Percentiles rank a stretch among this genome's conserved stretches.
Evolutionary conservation across 37 sponge, comb jelly and placozoan genomes (phyloP).

Genomic region (Lycopodina hypogea): DNA sequence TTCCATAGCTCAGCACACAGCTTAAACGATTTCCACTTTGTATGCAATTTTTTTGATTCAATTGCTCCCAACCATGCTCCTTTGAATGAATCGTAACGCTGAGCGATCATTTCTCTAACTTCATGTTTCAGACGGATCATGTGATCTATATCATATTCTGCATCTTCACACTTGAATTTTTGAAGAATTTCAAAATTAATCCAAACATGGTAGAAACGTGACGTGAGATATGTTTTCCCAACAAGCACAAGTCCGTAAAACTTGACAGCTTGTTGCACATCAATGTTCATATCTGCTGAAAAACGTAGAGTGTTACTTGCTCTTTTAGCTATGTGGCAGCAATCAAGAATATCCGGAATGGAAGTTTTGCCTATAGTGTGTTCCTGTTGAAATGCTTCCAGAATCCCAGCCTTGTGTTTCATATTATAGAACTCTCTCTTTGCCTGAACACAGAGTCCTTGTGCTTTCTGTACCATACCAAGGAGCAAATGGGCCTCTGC

Average conservation of each 20-base stretch:
- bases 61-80: slow-evolving; percentile 4
- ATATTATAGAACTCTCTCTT: neutral
- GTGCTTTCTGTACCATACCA: slow-evolving; percentile 1
- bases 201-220: slow-evolving; percentile 27
- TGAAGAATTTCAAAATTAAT: neutral
- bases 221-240: slow-evolving; percentile 14
- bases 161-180: slow-evolving; percentile 7
- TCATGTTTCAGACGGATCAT: slow-evolving; percentile 23
- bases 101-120: slow-evolving; percentile 15
- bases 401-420: slow-evolving; percentile 29
- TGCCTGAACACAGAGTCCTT: slow-evolving; percentile 4
- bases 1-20: slow-evolving; percentile 7
- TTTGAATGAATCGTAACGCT: neutral
- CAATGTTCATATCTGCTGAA: neutral
- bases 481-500: slow-evolving; percentile 26
- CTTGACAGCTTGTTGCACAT: slow-evolving; percentile 27
- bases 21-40: neutral
- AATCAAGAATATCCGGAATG: slow-evolving; percentile 3
- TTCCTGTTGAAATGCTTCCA: slow-evolving; percentile 47
- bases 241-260: slow-evolving; percentile 27
- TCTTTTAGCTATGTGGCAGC: slow-evolving; percentile 21
- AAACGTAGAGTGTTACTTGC: neutral
- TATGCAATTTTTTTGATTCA: slow-evolving; percentile 1
- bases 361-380: neutral
- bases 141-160: slow-evolving; percentile 29